These are phyloP conservation scores for Hydrotaea diabolus DNA, from an alignment of 2,888 invertebrate genomes.

Conservation along the genomic window DNA sequence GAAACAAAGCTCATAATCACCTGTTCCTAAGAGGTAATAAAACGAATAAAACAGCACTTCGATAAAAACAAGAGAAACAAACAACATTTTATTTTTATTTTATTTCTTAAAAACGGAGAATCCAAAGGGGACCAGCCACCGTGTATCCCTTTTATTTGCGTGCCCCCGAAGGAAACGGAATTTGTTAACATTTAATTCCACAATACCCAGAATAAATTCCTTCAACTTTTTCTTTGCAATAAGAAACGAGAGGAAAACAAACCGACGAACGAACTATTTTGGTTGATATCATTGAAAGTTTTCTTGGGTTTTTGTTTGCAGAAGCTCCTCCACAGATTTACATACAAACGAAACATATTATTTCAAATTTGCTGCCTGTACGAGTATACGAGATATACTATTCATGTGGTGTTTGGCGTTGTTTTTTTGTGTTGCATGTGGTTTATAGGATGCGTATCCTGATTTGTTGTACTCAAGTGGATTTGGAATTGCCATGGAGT, in stretches of 20 bases:
- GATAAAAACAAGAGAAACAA: constrained; percentile 5
- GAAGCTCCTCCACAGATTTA: neutral
- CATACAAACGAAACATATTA: neutral
- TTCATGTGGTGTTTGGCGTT: neutral
- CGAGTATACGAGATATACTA: neutral
- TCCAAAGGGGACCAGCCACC: constrained; percentile 7
- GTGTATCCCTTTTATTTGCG: neutral
- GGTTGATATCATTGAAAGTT: neutral
- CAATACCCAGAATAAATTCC: neutral
- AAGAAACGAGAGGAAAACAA: no score
- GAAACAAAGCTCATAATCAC: constrained; percentile 20
- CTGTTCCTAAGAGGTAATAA: neutral
- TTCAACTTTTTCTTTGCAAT: neutral
- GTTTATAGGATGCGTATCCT: neutral
- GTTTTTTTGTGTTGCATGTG: constrained; percentile 20
- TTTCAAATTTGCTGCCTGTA: neutral
- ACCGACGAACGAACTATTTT: neutral
- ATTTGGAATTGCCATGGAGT: constrained; percentile 10
- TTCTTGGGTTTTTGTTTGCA: neutral
- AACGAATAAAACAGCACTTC: constrained; percentile 24
- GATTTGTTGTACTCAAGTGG: constrained; percentile 36
- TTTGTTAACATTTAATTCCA: neutral
- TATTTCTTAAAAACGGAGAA: constrained; percentile 13
- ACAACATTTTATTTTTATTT: constrained; percentile 15
- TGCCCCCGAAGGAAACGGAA: neutral